phyloP scores from a whole-genome alignment of 2,113 vertebrate genomes.

The Catharus bicknelli region DNA sequence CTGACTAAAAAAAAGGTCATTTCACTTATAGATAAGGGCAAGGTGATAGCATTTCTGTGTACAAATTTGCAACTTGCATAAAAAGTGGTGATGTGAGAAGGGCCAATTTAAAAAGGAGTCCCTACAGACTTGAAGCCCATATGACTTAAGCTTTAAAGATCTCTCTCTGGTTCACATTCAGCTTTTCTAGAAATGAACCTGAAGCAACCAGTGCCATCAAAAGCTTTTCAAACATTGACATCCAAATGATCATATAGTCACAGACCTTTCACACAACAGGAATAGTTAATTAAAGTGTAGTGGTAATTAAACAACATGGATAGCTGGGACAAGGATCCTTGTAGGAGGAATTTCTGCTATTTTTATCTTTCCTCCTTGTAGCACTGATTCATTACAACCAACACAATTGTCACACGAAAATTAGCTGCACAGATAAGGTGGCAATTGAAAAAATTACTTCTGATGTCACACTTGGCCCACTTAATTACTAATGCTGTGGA shows the following conservation, averaged over 20 bases:
- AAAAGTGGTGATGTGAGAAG: neutral
- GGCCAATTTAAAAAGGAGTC: neutral
- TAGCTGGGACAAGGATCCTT: slow-evolving; percentile 11
- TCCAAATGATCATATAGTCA: neutral
- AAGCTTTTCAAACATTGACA: slow-evolving; percentile 11
- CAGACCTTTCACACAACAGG: neutral
- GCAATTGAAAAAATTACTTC: slow-evolving; percentile 52
- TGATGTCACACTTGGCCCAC: slow-evolving; percentile 25
- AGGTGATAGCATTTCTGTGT: neutral
- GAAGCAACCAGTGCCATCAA: neutral
- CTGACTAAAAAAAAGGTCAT: neutral
- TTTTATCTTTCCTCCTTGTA: slow-evolving; percentile 26
- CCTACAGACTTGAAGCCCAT: neutral
- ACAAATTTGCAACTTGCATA: neutral
- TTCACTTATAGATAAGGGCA: neutral
- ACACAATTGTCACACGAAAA: slow-evolving; percentile 38
- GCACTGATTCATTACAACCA: slow-evolving; percentile 42
- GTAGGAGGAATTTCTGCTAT: slow-evolving; percentile 27
- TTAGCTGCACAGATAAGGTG: slow-evolving; percentile 32
- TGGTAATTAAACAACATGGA: slow-evolving; percentile 3
- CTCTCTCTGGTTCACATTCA: neutral
- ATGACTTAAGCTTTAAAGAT: neutral
- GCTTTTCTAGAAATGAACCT: neutral
- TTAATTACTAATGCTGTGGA: slow-evolving; percentile 25
- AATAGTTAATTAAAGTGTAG: slow-evolving; percentile 13